Conservation (phyloP, 2,888 invertebrate species). For the Machimus atricapillus region DNA sequence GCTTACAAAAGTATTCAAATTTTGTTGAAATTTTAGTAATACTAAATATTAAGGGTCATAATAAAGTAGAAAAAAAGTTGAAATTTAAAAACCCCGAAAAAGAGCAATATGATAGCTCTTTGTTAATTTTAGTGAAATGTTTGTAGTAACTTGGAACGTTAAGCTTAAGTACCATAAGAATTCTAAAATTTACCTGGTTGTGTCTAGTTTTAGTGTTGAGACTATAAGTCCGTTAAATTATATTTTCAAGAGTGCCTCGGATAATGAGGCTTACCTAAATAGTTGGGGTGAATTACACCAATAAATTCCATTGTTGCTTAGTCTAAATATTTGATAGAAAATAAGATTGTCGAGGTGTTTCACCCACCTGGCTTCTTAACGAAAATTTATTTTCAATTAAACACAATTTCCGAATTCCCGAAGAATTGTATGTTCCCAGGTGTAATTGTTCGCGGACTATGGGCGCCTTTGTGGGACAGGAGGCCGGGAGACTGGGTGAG, state of each 20-base stretch:
- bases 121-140: too few relatives aligned
- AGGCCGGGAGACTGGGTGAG: neutral
- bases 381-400: conserved; percentile 13
- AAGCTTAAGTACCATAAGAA: neutral
- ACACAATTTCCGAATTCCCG: neutral
- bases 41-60: too few relatives aligned
- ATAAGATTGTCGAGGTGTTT: neutral
- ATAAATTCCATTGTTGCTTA: neutral
- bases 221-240: neutral
- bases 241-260: neutral
- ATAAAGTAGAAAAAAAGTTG: too few relatives aligned
- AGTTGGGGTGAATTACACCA: neutral
- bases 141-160: too few relatives aligned
- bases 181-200: neutral
- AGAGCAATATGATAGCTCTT: too few relatives aligned
- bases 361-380: neutral
- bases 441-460: conserved; percentile 14
- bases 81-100: too few relatives aligned
- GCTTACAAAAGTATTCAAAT: too few relatives aligned
- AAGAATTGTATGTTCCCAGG: neutral
- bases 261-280: neutral
- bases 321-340: neutral
- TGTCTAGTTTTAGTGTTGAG: neutral
- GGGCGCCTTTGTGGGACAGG: neutral
- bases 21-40: too few relatives aligned